Conservation (phyloP, 64 coral and sea anemone species). For the Dendronephthya gigantea region DNA sequence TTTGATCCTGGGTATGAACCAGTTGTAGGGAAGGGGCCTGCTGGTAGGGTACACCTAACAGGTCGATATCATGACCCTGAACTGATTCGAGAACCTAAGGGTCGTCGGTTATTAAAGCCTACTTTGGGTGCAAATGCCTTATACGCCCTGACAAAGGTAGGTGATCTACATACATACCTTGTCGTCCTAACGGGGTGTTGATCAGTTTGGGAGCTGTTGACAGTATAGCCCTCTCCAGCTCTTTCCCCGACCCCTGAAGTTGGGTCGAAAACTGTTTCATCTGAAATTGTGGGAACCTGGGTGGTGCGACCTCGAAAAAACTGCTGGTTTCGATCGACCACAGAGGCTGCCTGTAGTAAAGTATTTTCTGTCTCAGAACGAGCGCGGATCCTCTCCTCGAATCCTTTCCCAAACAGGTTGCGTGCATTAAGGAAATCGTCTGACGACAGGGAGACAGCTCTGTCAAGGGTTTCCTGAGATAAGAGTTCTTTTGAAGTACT, state of each 20-base stretch:
- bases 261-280: not conserved
- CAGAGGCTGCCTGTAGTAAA: not conserved
- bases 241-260: not conserved
- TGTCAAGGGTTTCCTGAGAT: no score
- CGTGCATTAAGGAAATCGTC: not conserved
- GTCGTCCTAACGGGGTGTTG: not conserved
- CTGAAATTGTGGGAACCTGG: not conserved
- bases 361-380: not conserved
- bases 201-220: not conserved
- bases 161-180: not conserved
- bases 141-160: not conserved
- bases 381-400: not conserved
- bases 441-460: not conserved
- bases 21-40: not conserved
- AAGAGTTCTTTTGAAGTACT: no score
- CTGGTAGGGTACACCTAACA: not conserved
- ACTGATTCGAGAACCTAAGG: not conserved
- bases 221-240: not conserved
- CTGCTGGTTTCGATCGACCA: not conserved
- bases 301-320: not conserved
- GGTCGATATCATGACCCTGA: not conserved
- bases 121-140: not conserved
- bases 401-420: not conserved
- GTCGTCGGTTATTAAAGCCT: not conserved
- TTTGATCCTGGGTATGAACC: not conserved